Conservation (phyloP, 2,113 vertebrate species). For the Percina caprodes region DNA sequence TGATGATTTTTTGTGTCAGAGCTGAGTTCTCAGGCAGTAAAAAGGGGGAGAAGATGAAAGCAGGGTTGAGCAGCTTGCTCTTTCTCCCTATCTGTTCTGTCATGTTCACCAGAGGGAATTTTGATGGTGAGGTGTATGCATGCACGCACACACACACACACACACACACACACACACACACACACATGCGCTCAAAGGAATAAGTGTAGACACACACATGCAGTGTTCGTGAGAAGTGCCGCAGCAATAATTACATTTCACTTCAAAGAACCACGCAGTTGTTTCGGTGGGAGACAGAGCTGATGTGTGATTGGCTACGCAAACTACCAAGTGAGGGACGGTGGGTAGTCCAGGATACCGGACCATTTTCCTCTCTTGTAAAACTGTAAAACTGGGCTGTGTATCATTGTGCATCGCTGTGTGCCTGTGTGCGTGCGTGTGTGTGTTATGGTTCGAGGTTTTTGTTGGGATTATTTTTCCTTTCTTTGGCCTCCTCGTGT, state of each 20-base stretch:
- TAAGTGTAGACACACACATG: background rate
- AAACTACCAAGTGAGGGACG: slow-evolving; percentile 16
- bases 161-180: background rate
- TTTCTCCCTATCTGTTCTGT: slow-evolving; percentile 48
- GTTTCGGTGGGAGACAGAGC: slow-evolving; percentile 49
- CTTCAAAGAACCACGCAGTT: slow-evolving; percentile 61
- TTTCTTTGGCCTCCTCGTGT: too few relatives aligned
- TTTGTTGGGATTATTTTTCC: too few relatives aligned
- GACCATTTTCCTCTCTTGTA: background rate
- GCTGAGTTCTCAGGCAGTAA: slow-evolving; percentile 28
- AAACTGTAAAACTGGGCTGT: background rate
- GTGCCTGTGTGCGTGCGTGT: background rate
- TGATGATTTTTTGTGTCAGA: slow-evolving; percentile 37
- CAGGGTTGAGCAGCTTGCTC: slow-evolving; percentile 54
- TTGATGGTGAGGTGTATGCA: slow-evolving; percentile 35
- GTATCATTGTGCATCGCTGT: background rate
- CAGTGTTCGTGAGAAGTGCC: slow-evolving; percentile 5
- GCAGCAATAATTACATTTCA: slow-evolving; percentile 67
- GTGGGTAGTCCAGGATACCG: background rate
- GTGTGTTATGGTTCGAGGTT: too few relatives aligned
- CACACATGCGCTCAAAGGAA: background rate
- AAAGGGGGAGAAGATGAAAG: slow-evolving; percentile 60
- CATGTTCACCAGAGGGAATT: slow-evolving; percentile 56
- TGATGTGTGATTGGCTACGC: slow-evolving; percentile 24
- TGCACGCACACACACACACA: slow-evolving; percentile 11